phyloP scores from a whole-genome alignment of 2,113 vertebrate genomes.

The Leptocoma aspasia region DNA sequence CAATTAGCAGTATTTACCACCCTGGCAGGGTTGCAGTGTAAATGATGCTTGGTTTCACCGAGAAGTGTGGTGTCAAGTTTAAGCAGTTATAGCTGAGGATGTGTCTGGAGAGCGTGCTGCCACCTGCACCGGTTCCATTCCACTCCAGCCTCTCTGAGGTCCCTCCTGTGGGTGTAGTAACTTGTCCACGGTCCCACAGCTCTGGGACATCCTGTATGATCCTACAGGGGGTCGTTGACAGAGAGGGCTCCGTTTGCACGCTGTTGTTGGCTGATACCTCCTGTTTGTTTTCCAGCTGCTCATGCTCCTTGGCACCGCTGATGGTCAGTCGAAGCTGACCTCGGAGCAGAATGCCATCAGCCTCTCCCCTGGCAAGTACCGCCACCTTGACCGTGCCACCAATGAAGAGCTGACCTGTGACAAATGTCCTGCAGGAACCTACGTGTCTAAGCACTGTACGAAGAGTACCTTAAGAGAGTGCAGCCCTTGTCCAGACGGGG shows the following conservation, averaged over 20 bases:
- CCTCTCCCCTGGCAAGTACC: constrained; percentile 82
- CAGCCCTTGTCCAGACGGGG: constrained; percentile 80
- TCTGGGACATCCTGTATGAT: not conserved
- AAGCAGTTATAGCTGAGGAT: not conserved
- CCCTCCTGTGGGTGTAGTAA: not conserved
- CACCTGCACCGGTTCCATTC: accelerated
- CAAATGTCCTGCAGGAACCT: constrained; percentile 95
- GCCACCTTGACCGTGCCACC: constrained; percentile 78
- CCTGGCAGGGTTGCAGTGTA: constrained; percentile 23
- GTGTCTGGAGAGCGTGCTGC: not conserved
- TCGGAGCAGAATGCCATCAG: constrained; percentile 70
- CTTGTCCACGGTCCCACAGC: not conserved
- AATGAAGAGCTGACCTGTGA: constrained; percentile 86
- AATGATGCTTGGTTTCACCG: not conserved
- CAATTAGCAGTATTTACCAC: constrained; percentile 6
- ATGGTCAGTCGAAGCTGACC: constrained; percentile 70
- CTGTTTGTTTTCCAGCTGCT: constrained; percentile 79
- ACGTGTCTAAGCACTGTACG: constrained; percentile 89
- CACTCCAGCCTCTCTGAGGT: not conserved
- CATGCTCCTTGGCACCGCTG: constrained; percentile 72
- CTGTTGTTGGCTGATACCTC: not conserved
- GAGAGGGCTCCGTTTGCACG: accelerated
- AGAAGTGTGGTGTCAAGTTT: not conserved
- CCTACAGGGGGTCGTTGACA: accelerated
- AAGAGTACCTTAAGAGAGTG: constrained; percentile 84